These are phyloP conservation scores for Drosophila infuscata DNA, from an alignment of 2,888 invertebrate genomes.

Conservation along the genomic window DNA sequence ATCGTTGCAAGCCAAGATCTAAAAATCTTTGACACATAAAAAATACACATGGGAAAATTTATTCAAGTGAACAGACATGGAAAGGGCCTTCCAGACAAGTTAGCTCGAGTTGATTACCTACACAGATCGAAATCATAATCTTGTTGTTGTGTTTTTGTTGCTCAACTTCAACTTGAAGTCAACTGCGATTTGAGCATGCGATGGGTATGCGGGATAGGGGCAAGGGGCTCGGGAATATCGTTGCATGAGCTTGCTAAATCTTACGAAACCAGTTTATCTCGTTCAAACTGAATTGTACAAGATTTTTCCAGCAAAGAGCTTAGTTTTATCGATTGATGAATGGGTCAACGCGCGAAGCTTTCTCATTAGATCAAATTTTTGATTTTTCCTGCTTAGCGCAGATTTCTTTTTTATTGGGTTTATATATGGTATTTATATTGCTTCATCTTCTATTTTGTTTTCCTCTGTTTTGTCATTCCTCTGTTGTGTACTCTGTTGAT, in stretches of 20 bases:
- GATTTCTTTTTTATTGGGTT: slow-evolving; percentile 14
- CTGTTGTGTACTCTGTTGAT: slow-evolving; percentile 39
- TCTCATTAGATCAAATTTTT: slow-evolving; percentile 68
- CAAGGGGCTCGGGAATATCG: slow-evolving; percentile 2
- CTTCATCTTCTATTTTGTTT: background rate
- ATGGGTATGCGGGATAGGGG: background rate
- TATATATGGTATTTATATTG: background rate
- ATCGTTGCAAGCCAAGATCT: background rate
- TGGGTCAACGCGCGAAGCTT: slow-evolving; percentile 28
- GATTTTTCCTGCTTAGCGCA: slow-evolving; percentile 49
- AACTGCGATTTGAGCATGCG: slow-evolving; percentile 44
- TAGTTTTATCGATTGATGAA: slow-evolving; percentile 8
- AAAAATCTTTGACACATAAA: background rate
- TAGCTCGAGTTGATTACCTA: background rate
- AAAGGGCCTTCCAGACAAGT: background rate
- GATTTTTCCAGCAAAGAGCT: slow-evolving; percentile 52
- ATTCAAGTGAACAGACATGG: background rate
- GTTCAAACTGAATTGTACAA: slow-evolving; percentile 50
- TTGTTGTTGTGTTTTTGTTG: slow-evolving; percentile 33
- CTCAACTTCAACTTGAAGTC: slow-evolving; percentile 32
- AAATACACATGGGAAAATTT: background rate
- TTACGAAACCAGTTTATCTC: slow-evolving; percentile 69
- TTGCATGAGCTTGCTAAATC: slow-evolving; percentile 35
- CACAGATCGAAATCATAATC: slow-evolving; percentile 2
- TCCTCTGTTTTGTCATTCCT: slow-evolving; percentile 2